Base-by-base conservation (phyloP, 2,888 invertebrate species). In the Osmoderma eremita region DNA sequence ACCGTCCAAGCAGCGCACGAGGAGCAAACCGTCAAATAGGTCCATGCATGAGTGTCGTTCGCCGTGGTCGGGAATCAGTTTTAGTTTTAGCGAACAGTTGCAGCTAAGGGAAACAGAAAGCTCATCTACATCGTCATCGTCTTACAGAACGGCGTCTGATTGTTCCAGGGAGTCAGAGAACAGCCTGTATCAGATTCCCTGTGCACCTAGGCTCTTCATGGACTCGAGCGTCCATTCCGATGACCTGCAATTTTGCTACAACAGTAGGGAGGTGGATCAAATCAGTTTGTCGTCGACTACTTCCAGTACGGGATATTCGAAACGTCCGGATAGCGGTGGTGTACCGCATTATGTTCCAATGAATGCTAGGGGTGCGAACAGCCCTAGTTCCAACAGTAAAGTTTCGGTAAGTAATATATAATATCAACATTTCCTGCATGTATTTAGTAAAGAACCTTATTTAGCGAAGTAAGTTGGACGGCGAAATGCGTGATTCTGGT, bases 271-370 rank as follows among this genome's bases (percentile, higher is more conserved):
- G 75, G 83, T 84, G 36, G 88, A 88, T 76, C 86, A 87, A 78
- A 84, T 88, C 76, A 88, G 88, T 78, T 81, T 88, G 69, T 87
- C 87, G 42, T 87, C 87, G 10, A 84, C 85, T 2, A 85, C 87
- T 15, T 88, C 88, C 62, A 88, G 88, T 77, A 85, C 85, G 48
- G 86, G 86, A 63, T 79, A 81, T 72, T 85, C 85, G 45, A 82
- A 84, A 76, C 78, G 86, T 70, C 84, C 84, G 12, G 83, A 83
- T 71, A 84, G 83, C 74, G 81, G 80, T 1, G 81, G 82, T 1
- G 76, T 78, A 30, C 80, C 81, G 49, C 84, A 86, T 75, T 88
- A 88, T 78, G 83, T 87, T 76, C 86, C 88, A 6, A 88, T 88
- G 87, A 86, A 84, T 67, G 82, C 61, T 15, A 81, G 82, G 38